Evolutionary conservation across 2,888 invertebrate genomes (phyloP), one percentile per base, ranked within the genome.

Genomic region (Eubasilissa splendida): DNA sequence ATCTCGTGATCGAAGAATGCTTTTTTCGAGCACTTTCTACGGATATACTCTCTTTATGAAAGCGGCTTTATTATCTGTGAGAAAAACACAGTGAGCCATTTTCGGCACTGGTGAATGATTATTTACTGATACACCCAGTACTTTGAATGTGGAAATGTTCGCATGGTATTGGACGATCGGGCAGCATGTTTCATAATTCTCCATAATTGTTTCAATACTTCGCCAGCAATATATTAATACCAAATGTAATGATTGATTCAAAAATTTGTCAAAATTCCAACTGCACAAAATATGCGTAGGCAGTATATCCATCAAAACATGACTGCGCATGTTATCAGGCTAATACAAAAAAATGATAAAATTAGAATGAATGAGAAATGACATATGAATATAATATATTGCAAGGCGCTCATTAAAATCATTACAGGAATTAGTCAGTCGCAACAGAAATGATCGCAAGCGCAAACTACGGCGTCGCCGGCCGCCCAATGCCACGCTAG

Each of bases 401-500:
- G 70, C 70, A 53, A 53, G 53, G 52, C 53, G 70, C 52, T 70
- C n/a, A 65, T 14, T 14, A 53, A 31, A 14, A 14, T 53, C 14
- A 58, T 59, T 14, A 78, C 33, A 33, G 71, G 71, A 60, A 71
- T 53, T 31, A 78, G 59, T 71, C 31, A 59, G 53, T 78, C 78
- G 78, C 78, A 78, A 71, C 7, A 54, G 14, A 63, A 63, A 53
- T 71, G 14, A 81, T 76, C 80, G 80, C 80, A 81, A 68, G 74
- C 80, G 77, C 77, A 77, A 80, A 79, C n/a, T 56, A 74, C 73
- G 77, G 65, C 63, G 79, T 81, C 68, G 81, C 79, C 81, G 33
- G 59, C 80, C 80, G 80, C 78, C 77, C 79, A 78, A 80, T 58
- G 71, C 81, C 63, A 84, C 75, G 83, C 78, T 76, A 82, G 42